These are phyloP conservation scores for Diogma glabrata DNA, from an alignment of 2,888 invertebrate species.

Conservation along the genomic window DNA sequence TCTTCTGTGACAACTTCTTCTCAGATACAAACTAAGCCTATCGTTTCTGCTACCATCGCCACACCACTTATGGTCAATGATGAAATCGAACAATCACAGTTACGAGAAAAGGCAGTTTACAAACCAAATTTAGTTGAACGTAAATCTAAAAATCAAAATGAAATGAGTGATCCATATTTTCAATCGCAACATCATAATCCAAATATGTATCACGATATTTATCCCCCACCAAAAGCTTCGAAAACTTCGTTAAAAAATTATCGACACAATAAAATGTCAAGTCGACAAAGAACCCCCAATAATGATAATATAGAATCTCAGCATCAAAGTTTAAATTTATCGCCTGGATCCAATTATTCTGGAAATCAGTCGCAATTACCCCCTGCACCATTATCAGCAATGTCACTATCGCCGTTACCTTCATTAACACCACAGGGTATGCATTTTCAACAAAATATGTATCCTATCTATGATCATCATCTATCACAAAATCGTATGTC, in stretches of 20 bases:
- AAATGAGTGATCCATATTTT: slow-evolving; percentile 9
- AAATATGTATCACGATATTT: slow-evolving; percentile 8
- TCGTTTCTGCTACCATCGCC: slow-evolving; percentile 10
- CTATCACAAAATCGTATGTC: slow-evolving; percentile 2
- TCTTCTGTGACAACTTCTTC: slow-evolving; percentile 8
- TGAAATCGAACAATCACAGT: slow-evolving; percentile 15
- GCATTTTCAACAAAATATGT: slow-evolving; percentile 2
- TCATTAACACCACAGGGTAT: not conserved
- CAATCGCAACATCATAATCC: slow-evolving; percentile 10
- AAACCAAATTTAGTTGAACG: slow-evolving; percentile 25
- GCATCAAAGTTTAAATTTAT: not conserved
- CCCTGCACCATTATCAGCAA: too few species aligned
- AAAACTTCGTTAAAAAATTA: slow-evolving; percentile 15
- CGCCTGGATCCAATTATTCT: slow-evolving; percentile 5
- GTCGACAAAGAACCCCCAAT: not conserved
- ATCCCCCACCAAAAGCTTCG: not conserved
- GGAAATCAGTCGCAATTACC: not conserved
- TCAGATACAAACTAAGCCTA: slow-evolving; percentile 12
- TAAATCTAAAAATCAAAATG: slow-evolving; percentile 28
- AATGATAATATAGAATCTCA: slow-evolving; percentile 1
- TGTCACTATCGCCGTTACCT: not conserved
- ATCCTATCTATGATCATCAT: not conserved
- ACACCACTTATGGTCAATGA: slow-evolving; percentile 18
- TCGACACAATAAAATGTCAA: slow-evolving; percentile 13
- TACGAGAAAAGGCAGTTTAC: slow-evolving; percentile 22